Base-by-base conservation (phyloP, 2,888 invertebrate genomes). In the Yponomeuta malinellus region DNA sequence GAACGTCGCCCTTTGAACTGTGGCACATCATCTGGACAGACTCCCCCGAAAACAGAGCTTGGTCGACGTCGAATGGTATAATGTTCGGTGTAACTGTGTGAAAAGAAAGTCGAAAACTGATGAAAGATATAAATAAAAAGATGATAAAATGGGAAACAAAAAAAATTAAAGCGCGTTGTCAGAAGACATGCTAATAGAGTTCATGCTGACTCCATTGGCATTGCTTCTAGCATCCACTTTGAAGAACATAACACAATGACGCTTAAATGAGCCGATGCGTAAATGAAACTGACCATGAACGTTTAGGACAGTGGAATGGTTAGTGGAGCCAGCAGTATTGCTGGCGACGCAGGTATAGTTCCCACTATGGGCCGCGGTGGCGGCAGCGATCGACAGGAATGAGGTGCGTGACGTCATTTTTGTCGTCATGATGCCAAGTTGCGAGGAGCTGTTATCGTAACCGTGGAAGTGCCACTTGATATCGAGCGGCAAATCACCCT, bases 391-490 rank as follows among this genome's bases (percentile, higher is more conserved):
- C 73, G 94, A 95, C 73, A 96, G 88, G 74, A 95, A 95, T 83
- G 96, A 96, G 76, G 94, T 89, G 74, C 94, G 94, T 75, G 93
- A 94, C 71, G 94, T 94, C 92, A 94, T 94, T 92, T 94, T 94
- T 70, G 93, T 93, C 68, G 94, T 93, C 77, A 93, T 90, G 76
- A 95, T 93, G 79, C 94, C 94, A 77, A 93, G 90, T 78, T 93
- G 94, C 82, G 89, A 93, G 81, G 88, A 93, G 74, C 81, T 81
- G 77, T 90, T 90, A 84, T 93, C 93, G 75, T 93, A 89, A 72
- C 95, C 95, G 84, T 96, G 95, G 79, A 96, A 95, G 76, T 94
- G 94, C 96, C 96, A 97, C 74, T 93, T 93, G 75, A 96, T 95
- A 75, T 94, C 93, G 75, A 97, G 90, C 10, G 96, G 96, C 75